Evolutionary conservation across 2,113 vertebrate species (phyloP).

Genomic region (Pica pica): DNA sequence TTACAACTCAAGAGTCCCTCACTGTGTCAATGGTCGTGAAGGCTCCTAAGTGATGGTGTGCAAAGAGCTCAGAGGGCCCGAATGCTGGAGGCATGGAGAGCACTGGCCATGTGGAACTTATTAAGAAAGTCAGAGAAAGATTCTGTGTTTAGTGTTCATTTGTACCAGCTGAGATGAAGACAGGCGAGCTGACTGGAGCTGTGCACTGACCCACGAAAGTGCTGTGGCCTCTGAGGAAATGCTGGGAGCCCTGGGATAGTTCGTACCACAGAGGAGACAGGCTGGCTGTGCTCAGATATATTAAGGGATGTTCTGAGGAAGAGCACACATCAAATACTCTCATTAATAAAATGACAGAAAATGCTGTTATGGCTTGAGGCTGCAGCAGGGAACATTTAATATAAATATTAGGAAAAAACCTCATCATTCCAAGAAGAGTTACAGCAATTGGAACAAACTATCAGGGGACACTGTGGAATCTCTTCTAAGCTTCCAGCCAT

Average conservation of each 20-base stretch:
- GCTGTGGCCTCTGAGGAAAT: constrained; percentile 16
- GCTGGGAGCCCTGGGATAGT: not conserved
- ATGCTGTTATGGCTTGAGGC: constrained; percentile 49
- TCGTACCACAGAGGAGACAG: not conserved
- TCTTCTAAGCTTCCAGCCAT: constrained; percentile 18
- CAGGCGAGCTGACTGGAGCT: constrained; percentile 2
- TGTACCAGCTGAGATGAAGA: constrained; percentile 37
- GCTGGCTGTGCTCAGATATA: constrained; percentile 18
- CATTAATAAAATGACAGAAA: constrained; percentile 52
- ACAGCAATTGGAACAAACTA: constrained; percentile 45
- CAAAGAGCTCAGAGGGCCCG: not conserved
- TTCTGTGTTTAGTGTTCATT: not conserved
- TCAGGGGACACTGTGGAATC: constrained; percentile 45
- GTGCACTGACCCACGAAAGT: not conserved
- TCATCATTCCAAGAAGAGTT: constrained; percentile 53
- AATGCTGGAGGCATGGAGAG: not conserved
- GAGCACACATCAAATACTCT: constrained; percentile 1
- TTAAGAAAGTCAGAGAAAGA: constrained; percentile 1
- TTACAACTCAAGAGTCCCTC: not conserved
- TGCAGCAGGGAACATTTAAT: constrained; percentile 51
- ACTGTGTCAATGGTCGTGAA: not conserved
- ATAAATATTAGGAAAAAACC: constrained; percentile 52
- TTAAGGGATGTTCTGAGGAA: constrained; percentile 17
- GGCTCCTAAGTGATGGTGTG: not conserved
- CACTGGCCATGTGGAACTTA: not conserved